Evolutionary conservation across 2,888 invertebrate genomes (phyloP).

Genomic region (Folsomia candida): DNA sequence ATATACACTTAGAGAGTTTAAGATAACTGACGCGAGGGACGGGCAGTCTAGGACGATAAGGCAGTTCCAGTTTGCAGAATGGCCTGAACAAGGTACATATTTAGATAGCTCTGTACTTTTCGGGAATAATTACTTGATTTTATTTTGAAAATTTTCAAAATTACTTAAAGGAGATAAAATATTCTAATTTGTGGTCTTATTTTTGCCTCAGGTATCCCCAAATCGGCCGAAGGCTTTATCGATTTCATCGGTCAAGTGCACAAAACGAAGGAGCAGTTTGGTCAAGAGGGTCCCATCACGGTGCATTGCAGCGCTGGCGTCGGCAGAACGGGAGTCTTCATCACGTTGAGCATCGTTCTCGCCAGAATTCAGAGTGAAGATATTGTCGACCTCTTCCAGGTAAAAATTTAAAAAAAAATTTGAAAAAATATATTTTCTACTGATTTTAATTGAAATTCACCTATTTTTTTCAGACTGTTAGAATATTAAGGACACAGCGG

Average conservation of each 20-base stretch:
- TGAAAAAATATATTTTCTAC: no score
- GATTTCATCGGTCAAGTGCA: slow-evolving; percentile 99
- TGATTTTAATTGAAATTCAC: no score
- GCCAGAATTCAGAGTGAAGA: slow-evolving; percentile 99
- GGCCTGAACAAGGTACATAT: slow-evolving; percentile 90
- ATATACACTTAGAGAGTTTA: slow-evolving; percentile 97
- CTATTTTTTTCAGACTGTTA: no score
- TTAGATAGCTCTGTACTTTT: no score
- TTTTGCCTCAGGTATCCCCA: no score
- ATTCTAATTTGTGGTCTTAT: no score
- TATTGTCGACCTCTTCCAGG: slow-evolving; percentile 97
- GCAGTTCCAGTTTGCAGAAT: slow-evolving; percentile 94
- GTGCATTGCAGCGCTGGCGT: slow-evolving; percentile 98
- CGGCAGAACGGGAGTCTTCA: slow-evolving; percentile 97
- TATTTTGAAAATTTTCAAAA: no score
- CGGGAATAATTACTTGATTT: no score
- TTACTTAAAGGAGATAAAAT: no score
- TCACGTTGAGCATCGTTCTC: slow-evolving; percentile 93
- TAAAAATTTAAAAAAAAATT: no score
- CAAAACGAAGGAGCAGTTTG: slow-evolving; percentile 99
- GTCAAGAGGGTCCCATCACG: slow-evolving; percentile 97
- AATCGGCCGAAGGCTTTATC: slow-evolving; percentile 97
- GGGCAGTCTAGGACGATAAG: slow-evolving; percentile 92
- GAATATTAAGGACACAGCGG: slow-evolving; percentile 94
- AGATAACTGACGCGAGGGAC: slow-evolving; percentile 91